Percentiles rank a stretch among this genome's conserved stretches.
Evolutionary conservation across 2,888 invertebrate genomes (phyloP).

Genomic region (Nomada flava): DNA sequence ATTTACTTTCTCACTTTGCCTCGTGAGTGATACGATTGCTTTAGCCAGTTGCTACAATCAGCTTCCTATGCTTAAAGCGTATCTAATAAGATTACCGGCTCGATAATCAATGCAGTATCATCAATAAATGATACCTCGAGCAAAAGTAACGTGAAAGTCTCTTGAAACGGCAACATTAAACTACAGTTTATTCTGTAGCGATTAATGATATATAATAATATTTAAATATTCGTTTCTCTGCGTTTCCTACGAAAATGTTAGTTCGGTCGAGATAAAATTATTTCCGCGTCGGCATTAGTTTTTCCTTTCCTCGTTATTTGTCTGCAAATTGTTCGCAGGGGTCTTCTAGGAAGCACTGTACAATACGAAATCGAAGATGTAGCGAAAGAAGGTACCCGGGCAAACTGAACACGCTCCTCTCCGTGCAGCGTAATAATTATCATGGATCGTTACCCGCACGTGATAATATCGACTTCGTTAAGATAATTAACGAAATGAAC

Average conservation of each 20-base stretch:
- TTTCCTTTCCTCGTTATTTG: slow-evolving; percentile 14
- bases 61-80: no score
- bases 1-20: background rate
- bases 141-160: no score
- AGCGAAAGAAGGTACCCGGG: background rate
- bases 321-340: slow-evolving; percentile 2
- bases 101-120: no score
- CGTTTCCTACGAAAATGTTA: background rate
- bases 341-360: slow-evolving; percentile 41
- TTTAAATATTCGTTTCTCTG: no score
- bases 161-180: no score
- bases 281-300: slow-evolving; percentile 12
- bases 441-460: slow-evolving; percentile 63
- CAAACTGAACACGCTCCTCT: slow-evolving; percentile 34
- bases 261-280: background rate
- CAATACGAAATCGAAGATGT: slow-evolving; percentile 39
- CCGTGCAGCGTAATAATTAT: slow-evolving; percentile 68
- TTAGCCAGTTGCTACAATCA: no score
- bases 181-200: no score
- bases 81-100: no score
- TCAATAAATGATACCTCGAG: no score
- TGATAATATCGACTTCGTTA: slow-evolving; percentile 66
- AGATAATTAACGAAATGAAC: slow-evolving; percentile 76
- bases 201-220: no score
- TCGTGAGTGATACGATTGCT: background rate